Base-by-base conservation (phyloP, 2,797 vertebrate genomes). In the Sylvilagus floridanus region DNA sequence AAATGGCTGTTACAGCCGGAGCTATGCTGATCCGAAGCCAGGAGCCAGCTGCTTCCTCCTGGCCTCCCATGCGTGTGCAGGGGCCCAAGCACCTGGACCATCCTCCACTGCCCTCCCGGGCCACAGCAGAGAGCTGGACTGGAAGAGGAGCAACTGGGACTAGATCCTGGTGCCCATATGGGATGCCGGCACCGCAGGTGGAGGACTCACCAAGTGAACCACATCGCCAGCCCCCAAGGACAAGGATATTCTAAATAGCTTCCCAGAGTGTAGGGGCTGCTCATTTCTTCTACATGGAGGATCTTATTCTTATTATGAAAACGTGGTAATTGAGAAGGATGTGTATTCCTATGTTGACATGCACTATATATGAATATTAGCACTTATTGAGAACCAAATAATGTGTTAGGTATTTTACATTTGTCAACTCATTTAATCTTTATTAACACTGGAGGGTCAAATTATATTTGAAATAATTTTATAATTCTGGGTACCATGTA, bases 401-500 rank as follows among this genome's bases (percentile, higher is more conserved):
- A 82, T 28, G 0, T 84, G 52, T 69, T 69, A 26, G 12, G 2
- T 32, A 47, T 65, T 86, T 87, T 69, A 68, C 1, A 57, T 72
- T 71, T 65, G 52, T 24, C 26, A 78, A 10, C 6, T 14, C 2
- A n/a, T 32, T 72, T 71, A 73, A 84, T 69, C 22, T 69, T n/a
- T 72, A 72, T 62, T 47, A 76, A 73, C 4, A 57, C 7, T 63
- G 37, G 37, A 95, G 52, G 0, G 68, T 69, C 16, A 88, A 75
- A 37, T 91, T 3, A 47, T 47, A 68, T 82, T 76, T 94, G 69
- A 84, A 52, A 54, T 16, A 21, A 68, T 86, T 35, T 90, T 42
- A 54, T 57, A 69, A 65, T 95, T 95, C 81, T 91, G 69, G 95
- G 10, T 42, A 89, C 24, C 5, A 13, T 63, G 24, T 83, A 21